phyloP scores from a whole-genome alignment of 2,113 vertebrate species.

The Enhydra lutris region DNA sequence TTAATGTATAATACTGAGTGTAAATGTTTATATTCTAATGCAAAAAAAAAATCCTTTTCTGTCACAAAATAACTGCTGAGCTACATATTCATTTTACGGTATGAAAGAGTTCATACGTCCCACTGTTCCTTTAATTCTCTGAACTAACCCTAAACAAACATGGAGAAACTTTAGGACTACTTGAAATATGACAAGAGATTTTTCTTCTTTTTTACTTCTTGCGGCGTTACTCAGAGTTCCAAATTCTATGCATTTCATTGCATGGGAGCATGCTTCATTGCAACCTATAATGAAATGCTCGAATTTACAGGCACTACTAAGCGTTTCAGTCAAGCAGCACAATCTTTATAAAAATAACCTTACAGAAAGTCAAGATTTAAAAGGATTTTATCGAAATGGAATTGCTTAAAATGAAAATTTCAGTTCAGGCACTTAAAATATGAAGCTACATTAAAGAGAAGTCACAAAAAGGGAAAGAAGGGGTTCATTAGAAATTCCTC shows the following conservation, averaged over 20 bases:
- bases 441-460: conserved; percentile 91
- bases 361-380: conserved; percentile 94
- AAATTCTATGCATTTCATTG: conserved; percentile 87
- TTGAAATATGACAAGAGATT: conserved; percentile 71
- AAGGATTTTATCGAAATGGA: conserved; percentile 97
- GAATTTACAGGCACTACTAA: conserved; percentile 98
- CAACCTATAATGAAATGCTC: conserved; percentile 99
- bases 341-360: conserved; percentile 95
- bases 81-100: conserved; percentile 47
- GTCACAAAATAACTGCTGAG: conserved; percentile 34
- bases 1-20: neutral
- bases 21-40: conserved; percentile 40
- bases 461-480: conserved; percentile 80
- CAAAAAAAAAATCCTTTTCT: conserved; percentile 7
- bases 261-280: conserved; percentile 94
- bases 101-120: neutral
- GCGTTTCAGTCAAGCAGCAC: conserved; percentile 95
- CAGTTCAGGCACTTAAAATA: conserved; percentile 95
- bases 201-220: conserved; percentile 72
- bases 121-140: conserved; percentile 67
- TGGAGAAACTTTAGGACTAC: conserved; percentile 71
- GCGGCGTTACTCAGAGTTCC: conserved; percentile 89
- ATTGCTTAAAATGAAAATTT: conserved; percentile 98
- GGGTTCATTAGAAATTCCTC: conserved; percentile 90
- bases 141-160: conserved; percentile 63